A percentile compares a stretch with the other conserved stretches of the same genome.
These are phyloP conservation scores for Danio rerio DNA, from an alignment of 2,113 vertebrate species.

Conservation along the genomic window GRCz12tu NC_133187.1:29522501-29523000, in stretches of 20 bases:
- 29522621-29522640: constrained; percentile 17
- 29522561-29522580: constrained; percentile 36
- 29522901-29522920: constrained; percentile 17
- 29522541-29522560: constrained; percentile 36
- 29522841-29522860: neutral
- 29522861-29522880: constrained; percentile 55
- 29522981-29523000: constrained; percentile 35
- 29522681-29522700: constrained; percentile 55
- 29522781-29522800: constrained; percentile 34
- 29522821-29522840: constrained; percentile 45
- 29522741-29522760: constrained; percentile 52
- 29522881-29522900: neutral
- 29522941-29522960: constrained; percentile 39
- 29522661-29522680: constrained; percentile 35
- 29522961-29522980: constrained; percentile 34
- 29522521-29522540: constrained; percentile 21
- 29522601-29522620: constrained; percentile 16
- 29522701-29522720: neutral
- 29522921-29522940: constrained; percentile 24
- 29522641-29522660: neutral
- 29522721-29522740: constrained; percentile 17
- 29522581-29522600: constrained; percentile 37
- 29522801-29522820: constrained; percentile 37
- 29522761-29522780: constrained; percentile 63
- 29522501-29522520: constrained; percentile 41